phyloP scores from a whole-genome alignment of 2,888 invertebrate genomes.

The Labia minor region DNA sequence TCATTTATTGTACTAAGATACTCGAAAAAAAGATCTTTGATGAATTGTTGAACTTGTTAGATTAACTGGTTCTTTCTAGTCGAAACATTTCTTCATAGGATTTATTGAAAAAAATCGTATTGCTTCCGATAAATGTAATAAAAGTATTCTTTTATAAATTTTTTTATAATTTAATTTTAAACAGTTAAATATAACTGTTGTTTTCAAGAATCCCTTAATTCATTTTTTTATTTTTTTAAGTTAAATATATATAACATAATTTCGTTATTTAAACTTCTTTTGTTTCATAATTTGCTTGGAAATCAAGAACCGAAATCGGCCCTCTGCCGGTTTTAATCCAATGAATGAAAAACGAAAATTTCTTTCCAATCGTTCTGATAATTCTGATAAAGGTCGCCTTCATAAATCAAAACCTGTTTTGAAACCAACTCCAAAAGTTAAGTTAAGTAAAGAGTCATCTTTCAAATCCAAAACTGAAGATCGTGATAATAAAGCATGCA shows the following conservation, averaged over 20 bases:
- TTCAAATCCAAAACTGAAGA: background rate
- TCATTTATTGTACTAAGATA: no score
- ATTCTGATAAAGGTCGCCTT: background rate
- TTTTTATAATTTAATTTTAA: background rate
- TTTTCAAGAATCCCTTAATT: no score
- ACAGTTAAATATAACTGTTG: background rate
- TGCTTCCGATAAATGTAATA: no score
- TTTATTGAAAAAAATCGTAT: no score
- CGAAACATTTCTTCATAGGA: no score
- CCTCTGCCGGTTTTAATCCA: background rate
- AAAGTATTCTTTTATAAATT: background rate
- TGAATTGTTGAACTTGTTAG: no score
- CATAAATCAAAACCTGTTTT: background rate
- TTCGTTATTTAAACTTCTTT: background rate
- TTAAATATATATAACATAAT: background rate
- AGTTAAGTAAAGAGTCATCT: background rate
- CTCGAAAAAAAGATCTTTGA: no score
- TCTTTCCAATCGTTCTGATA: background rate
- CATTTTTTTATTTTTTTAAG: background rate
- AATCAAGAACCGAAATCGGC: constrained; percentile 1
- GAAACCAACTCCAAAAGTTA: constrained; percentile 3
- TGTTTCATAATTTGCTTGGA: background rate
- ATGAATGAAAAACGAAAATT: background rate
- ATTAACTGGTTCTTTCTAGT: no score
- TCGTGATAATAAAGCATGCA: background rate